Evolutionary conservation across 92 coral and sea anemone genomes (phyloP), one percentile per base, ranked within the genome.

Genomic region (Desmophyllum pertusum): DNA sequence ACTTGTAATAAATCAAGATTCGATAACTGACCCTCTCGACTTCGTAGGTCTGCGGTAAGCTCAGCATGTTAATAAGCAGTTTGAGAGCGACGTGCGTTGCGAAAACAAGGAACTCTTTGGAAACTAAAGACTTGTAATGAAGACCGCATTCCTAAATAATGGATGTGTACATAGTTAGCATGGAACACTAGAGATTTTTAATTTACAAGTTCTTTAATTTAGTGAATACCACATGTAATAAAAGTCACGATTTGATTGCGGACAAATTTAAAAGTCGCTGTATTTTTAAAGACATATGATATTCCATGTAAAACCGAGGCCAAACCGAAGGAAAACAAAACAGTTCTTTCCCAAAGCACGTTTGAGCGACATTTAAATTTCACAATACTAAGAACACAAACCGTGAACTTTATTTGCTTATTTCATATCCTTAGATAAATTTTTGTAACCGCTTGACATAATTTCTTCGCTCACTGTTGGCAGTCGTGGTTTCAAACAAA

Each of bases 121-220:
- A 57, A 62, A 13, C 38, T 27, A 15, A 52, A 30, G 36, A 38
- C 6, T 55, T 41, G 52, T 27, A 81, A 70, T 52, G 57, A 59
- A 70, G 52, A 29, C 53, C 8, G 43, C 79, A 59, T 82, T 57
- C 79, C 62, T 37, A 59, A 68, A 59, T 72, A 72, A 82, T 81
- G 77, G 52, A 69, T 82, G 79, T 82, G 73, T 82, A 82, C 86
- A 82, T 65, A 73, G 64, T 21, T 71, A 39, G 63, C 70, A 4
- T 43, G 19, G 66, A 40, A 50, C 64, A 53, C 79, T 31, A 39
- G 78, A 59, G 53, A 72, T 2, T 57, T 73, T 72, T 21, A 30
- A 57, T 82, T 71, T 59, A 43, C 71, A 57, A 29, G 30, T 18
- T 38, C 41, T 19, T 80, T 68, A 31, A 80, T 68, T 66, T 37